Percentiles rank a stretch among this genome's conserved stretches.
These are phyloP conservation scores for Poeciliopsis prolifica DNA, from an alignment of 2,113 vertebrate genomes.

Conservation along the genomic window DNA sequence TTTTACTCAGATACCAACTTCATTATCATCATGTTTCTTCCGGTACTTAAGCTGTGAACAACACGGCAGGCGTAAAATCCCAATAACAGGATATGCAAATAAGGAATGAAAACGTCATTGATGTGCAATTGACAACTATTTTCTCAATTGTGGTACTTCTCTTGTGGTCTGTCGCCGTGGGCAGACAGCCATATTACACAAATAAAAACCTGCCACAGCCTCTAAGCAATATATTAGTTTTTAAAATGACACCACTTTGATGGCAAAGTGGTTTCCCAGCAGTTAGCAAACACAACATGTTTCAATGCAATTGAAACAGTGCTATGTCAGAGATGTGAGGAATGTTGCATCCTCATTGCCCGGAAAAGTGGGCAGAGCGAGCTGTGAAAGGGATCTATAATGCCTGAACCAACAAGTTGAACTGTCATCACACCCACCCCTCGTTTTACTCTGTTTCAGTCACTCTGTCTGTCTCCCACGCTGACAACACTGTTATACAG, in stretches of 20 bases:
- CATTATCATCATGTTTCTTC: neutral
- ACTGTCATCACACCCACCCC: conserved; percentile 61
- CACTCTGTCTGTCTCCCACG: conserved; percentile 54
- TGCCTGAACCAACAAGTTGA: conserved; percentile 64
- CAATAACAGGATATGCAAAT: too few species aligned
- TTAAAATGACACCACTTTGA: neutral
- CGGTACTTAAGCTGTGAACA: too few species aligned
- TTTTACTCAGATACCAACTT: neutral
- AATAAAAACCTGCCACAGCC: neutral
- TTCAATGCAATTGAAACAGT: neutral
- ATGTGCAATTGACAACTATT: neutral
- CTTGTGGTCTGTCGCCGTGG: neutral
- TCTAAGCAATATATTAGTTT: neutral
- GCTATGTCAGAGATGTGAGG: conserved; percentile 24
- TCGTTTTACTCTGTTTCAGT: conserved; percentile 54
- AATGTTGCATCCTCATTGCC: conserved; percentile 36
- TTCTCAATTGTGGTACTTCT: neutral
- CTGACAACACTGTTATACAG: conserved; percentile 51
- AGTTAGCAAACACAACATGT: neutral
- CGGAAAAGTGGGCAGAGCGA: conserved; percentile 33
- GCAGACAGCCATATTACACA: neutral
- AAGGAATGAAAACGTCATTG: too few species aligned
- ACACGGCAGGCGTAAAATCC: too few species aligned
- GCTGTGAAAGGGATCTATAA: conserved; percentile 23
- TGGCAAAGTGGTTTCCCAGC: conserved; percentile 28